A percentile compares a stretch with the other conserved stretches of the same genome.
Conservation (phyloP, 1,140 invertebrate genomes). For the Eumaeus atala region DNA sequence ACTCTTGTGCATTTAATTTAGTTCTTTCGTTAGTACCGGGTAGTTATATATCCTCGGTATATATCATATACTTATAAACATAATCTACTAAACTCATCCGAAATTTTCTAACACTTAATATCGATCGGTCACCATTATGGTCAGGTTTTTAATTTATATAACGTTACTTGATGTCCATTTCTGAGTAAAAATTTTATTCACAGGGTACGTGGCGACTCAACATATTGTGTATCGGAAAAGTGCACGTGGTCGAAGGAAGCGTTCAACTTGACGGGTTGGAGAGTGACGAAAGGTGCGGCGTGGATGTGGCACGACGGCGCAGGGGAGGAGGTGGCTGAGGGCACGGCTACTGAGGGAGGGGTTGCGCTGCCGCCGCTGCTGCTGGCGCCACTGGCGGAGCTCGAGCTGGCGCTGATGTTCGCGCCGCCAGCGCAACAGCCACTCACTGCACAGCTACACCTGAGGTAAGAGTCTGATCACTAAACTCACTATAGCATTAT, state of each 20-base stretch:
- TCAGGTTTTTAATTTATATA: too few species aligned
- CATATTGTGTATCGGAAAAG: slow-evolving; percentile 23
- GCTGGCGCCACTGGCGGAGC: slow-evolving; percentile 35
- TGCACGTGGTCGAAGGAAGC: slow-evolving; percentile 34
- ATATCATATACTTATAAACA: too few species aligned
- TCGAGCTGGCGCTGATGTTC: slow-evolving; percentile 37
- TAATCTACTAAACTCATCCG: too few species aligned
- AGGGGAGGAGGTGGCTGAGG: slow-evolving; percentile 3
- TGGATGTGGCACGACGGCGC: slow-evolving; percentile 16
- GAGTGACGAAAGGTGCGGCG: slow-evolving; percentile 25
- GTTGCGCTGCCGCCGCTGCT: slow-evolving; percentile 31
- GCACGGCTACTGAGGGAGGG: slow-evolving; percentile 9
- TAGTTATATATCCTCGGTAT: too few species aligned
- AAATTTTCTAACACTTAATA: too few species aligned
- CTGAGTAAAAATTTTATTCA: slow-evolving; percentile 10
- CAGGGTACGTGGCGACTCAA: slow-evolving; percentile 29
- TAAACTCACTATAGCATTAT: too few species aligned
- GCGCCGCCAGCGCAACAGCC: slow-evolving; percentile 28
- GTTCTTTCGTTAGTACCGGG: too few species aligned
- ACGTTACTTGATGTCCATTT: too few species aligned
- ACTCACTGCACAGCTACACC: slow-evolving; percentile 36
- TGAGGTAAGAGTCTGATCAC: too few species aligned
- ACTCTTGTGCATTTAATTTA: too few species aligned
- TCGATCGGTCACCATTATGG: too few species aligned
- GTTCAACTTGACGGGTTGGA: slow-evolving; percentile 30